Percentiles rank a stretch among this genome's conserved stretches.
These are phyloP conservation scores for Notodonta dromedarius DNA, from an alignment of 2,888 invertebrate genomes.

Conservation along the genomic window DNA sequence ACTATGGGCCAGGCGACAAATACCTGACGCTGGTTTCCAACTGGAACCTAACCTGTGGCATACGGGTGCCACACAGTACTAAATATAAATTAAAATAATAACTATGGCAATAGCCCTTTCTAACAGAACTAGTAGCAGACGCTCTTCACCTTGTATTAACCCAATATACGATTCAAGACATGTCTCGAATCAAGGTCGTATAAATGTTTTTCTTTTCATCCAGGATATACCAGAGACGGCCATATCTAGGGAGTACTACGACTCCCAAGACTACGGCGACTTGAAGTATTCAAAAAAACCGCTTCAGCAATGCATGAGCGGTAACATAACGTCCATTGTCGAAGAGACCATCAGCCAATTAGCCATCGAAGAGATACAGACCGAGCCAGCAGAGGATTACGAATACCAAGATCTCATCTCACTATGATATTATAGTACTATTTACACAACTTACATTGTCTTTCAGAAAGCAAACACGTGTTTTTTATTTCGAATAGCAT, in stretches of 20 bases:
- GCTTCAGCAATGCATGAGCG: conserved; percentile 25
- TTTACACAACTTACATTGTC: conserved; percentile 9
- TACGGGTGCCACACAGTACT: too few relatives aligned
- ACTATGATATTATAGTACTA: conserved; percentile 31
- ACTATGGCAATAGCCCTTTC: too few relatives aligned
- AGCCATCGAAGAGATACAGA: conserved; percentile 58
- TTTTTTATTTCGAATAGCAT: neutral
- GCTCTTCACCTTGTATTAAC: too few relatives aligned
- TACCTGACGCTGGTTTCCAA: too few relatives aligned
- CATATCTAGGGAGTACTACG: conserved; percentile 43
- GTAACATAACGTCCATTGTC: conserved; percentile 52
- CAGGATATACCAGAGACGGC: conserved; percentile 48
- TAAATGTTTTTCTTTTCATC: neutral
- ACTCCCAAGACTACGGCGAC: conserved; percentile 46
- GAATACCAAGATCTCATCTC: conserved; percentile 39
- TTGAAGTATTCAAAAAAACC: conserved; percentile 29
- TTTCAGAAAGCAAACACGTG: neutral
- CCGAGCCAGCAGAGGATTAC: conserved; percentile 44
- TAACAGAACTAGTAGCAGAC: too few relatives aligned
- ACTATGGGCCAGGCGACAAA: too few relatives aligned
- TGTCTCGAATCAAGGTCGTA: too few relatives aligned
- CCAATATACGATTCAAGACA: neutral
- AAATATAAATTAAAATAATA: too few relatives aligned
- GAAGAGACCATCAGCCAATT: conserved; percentile 73
- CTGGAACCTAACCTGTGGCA: too few relatives aligned